Evolutionary conservation across 2,113 vertebrate genomes (phyloP).

Genomic region (Cepphus grylle): DNA sequence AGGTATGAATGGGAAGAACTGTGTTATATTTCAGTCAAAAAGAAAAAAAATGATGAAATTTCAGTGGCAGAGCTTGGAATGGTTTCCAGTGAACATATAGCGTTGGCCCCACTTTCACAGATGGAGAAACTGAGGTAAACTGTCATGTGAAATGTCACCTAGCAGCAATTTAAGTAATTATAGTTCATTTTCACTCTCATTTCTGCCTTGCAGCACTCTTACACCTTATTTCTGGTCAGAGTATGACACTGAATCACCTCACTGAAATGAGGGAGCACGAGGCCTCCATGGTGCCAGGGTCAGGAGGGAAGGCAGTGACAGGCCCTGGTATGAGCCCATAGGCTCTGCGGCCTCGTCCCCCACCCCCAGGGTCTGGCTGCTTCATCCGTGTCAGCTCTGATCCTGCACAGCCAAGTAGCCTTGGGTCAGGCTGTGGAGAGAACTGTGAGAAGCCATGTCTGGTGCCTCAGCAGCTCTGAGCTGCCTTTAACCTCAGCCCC

Average conservation of each 20-base stretch:
- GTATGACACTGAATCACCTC: not conserved
- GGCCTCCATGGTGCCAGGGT: not conserved
- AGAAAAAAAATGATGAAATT: not conserved
- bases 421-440: not conserved
- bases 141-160: not conserved
- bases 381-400: accelerated
- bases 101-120: not conserved
- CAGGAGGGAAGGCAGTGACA: not conserved
- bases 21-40: not conserved
- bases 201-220: not conserved
- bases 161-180: not conserved
- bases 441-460: not conserved
- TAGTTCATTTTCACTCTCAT: not conserved
- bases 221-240: not conserved
- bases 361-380: accelerated
- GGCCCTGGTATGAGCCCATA: not conserved
- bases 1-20: not conserved
- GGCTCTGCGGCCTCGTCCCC: not conserved
- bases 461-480: not conserved
- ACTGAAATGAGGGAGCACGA: not conserved
- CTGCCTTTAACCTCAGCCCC: not conserved
- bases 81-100: not conserved
- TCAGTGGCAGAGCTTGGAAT: not conserved
- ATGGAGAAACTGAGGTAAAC: not conserved
- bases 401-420: not conserved